phyloP scores from a whole-genome alignment of 2,113 vertebrate species.

The Cricetomys ansorgei region DNA sequence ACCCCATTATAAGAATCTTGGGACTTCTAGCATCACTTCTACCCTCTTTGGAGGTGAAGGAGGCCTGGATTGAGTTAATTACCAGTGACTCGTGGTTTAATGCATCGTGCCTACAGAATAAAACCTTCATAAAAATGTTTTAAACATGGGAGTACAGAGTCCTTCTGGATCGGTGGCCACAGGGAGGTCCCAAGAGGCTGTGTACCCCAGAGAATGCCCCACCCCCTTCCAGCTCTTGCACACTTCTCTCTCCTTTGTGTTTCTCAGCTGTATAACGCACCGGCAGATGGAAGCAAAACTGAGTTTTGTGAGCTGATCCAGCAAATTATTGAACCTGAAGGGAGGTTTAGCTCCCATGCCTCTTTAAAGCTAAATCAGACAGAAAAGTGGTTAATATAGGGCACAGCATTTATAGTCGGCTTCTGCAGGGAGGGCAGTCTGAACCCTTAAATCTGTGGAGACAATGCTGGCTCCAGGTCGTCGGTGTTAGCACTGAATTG shows the following conservation, averaged over 20 bases:
- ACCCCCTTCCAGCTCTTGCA: background rate
- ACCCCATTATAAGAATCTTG: background rate
- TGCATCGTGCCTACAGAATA: background rate
- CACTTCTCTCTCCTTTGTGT: background rate
- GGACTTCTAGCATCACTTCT: background rate
- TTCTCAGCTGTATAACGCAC: background rate
- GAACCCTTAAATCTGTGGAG: background rate
- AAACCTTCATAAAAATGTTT: background rate
- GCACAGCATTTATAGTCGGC: no score
- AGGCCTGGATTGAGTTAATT: background rate
- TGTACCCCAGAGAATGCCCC: background rate
- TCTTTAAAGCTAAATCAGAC: background rate
- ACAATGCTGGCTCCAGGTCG: background rate
- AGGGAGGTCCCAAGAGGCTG: background rate
- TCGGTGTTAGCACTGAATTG: background rate
- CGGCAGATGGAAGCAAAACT: background rate
- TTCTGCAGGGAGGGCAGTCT: background rate
- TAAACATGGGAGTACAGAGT: background rate
- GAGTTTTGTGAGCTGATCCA: background rate
- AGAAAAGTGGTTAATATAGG: background rate
- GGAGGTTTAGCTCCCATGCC: accelerated
- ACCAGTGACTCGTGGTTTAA: background rate
- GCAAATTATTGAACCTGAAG: background rate
- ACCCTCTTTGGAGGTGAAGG: background rate
- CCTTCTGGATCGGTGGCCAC: background rate